Base-by-base conservation (phyloP, 2,888 invertebrate genomes). In the Drosophila quasianomalipes region DNA sequence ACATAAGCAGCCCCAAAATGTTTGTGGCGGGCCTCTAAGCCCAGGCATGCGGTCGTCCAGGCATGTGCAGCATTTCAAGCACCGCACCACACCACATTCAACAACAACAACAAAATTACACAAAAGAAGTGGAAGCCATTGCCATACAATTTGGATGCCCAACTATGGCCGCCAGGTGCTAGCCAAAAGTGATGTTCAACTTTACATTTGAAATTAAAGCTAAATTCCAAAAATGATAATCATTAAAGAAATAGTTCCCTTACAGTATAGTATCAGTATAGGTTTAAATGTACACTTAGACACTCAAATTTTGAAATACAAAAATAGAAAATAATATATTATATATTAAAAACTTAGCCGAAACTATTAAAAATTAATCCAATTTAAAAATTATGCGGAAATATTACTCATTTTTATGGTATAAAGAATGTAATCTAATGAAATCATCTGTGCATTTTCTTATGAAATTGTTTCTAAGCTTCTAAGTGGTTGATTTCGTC, bases 31-130 rank as follows among this genome's bases (percentile, higher is more conserved):
- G 70, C 90, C 85, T 81, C 82, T 77, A 79, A 91, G 90, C 88
- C 83, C 88, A 89, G 90, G 82, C 76, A 89, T 85, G 85, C 85
- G 90, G 91, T 90, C 78, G 75, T 64, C 71, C 87, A 89, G 91
- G 90, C 85, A 91, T 85, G 85, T 85, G 85, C 90, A 85, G 91
- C 89, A 90, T 90, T 90, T 85, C 79, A 86, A 89, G 91, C 91
- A 72, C 83, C 84, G 74, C 31, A 47, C 84, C 63, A 37, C 66
- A 62, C 65, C 62, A 44, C 65, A 70, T 41, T 33, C 63, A 67
- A 47, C 66, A 68, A 60, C 63, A 78, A 51, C 63, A 53, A 33
- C 44, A 47, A 72, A 82, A 79, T 61, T 64, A 54, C 68, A 79
- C 83, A 83, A 83, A 87, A 73, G 84, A 90, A 71, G 72, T 77